Percentiles rank a stretch among this genome's conserved stretches.
phyloP scores from a whole-genome alignment of 1,140 invertebrate species.

The Heliconius eleuchia region DNA sequence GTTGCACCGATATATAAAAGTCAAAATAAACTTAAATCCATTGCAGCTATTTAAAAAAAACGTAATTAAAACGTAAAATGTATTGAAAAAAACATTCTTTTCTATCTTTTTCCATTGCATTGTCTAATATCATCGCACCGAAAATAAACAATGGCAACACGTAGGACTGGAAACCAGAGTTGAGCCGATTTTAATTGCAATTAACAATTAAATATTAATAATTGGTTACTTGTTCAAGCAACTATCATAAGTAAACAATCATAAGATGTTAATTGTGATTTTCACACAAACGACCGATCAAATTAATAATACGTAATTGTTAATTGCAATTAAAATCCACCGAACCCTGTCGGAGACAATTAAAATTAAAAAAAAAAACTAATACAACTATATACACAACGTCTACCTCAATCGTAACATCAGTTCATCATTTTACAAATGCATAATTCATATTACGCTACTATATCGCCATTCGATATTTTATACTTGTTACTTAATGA shows the following conservation, averaged over 20 bases:
- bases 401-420: conserved; percentile 44
- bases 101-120: conserved; percentile 1
- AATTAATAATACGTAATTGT: too few relatives aligned
- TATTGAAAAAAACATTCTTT: too few relatives aligned
- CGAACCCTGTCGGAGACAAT: conserved; percentile 27
- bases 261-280: too few relatives aligned
- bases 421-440: conserved; percentile 66
- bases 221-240: too few relatives aligned
- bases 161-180: conserved; percentile 47
- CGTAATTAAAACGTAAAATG: too few relatives aligned
- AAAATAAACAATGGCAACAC: conserved; percentile 62
- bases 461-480: conserved; percentile 35
- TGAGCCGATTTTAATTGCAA: too few relatives aligned
- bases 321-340: too few relatives aligned
- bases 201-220: too few relatives aligned
- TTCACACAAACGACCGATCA: too few relatives aligned
- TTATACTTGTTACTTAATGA: conserved; percentile 28
- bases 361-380: conserved; percentile 43
- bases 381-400: conserved; percentile 63
- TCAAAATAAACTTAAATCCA: not conserved
- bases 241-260: too few relatives aligned
- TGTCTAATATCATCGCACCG: conserved; percentile 20
- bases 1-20: not conserved
- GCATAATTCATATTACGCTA: conserved; percentile 60
- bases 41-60: not conserved